Percentiles rank a stretch among this genome's conserved stretches.
These are phyloP conservation scores for Nemapogon koenigi DNA, from an alignment of 2,888 invertebrate genomes.

Conservation along the genomic window DNA sequence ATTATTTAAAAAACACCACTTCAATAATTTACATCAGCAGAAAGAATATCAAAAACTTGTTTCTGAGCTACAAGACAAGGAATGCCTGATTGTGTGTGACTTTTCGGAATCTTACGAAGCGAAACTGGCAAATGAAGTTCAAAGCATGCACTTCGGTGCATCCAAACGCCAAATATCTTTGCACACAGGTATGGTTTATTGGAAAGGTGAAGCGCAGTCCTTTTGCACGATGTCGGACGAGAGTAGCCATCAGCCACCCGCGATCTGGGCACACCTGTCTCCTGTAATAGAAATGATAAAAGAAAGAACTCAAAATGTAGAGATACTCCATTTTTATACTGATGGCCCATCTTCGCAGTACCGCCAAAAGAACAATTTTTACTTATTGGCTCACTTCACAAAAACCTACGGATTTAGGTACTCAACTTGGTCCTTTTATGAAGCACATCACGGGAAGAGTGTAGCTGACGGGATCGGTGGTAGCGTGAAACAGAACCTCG, in stretches of 20 bases:
- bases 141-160: conserved; percentile 14
- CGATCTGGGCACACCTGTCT: not conserved
- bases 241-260: not conserved
- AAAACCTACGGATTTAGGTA: conserved; percentile 10
- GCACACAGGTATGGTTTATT: conserved; percentile 13
- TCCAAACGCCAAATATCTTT: conserved; percentile 14
- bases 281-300: not conserved
- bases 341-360: conserved; percentile 13
- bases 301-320: conserved; percentile 6
- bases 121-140: conserved; percentile 12
- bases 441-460: conserved; percentile 14
- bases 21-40: not conserved
- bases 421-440: conserved; percentile 15
- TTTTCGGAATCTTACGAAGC: conserved; percentile 12
- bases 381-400: conserved; percentile 10
- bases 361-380: conserved; percentile 13
- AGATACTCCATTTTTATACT: conserved; percentile 12
- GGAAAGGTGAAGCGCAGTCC: conserved; percentile 10
- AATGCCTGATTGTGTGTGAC: conserved; percentile 12
- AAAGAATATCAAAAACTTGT: not conserved
- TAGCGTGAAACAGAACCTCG: conserved; percentile 12
- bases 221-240: conserved; percentile 11
- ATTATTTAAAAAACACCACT: not conserved
- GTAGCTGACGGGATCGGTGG: conserved; percentile 14
- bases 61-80: conserved; percentile 1